phyloP scores from a whole-genome alignment of 1,140 invertebrate species.

The Adoxophyes honmai region DNA sequence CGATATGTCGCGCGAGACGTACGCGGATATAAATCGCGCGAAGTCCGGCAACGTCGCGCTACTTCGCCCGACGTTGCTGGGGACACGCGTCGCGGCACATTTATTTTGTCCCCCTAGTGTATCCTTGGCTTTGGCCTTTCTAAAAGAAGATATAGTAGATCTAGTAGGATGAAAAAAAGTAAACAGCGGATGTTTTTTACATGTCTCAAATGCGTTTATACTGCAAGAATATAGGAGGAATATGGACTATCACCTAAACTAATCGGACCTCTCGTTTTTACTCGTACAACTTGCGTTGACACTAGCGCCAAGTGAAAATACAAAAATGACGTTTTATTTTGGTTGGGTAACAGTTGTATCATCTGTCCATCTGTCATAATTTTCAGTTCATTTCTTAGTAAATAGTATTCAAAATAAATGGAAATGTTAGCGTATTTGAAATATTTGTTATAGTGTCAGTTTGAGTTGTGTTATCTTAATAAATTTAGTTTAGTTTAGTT shows the following conservation, averaged over 20 bases:
- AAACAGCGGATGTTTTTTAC: too few species aligned
- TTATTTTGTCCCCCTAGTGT: too few species aligned
- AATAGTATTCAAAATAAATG: conserved; percentile 28
- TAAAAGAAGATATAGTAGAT: too few species aligned
- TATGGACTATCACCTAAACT: neutral
- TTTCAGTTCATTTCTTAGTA: conserved; percentile 17
- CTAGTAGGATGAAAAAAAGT: too few species aligned
- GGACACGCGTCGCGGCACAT: too few species aligned
- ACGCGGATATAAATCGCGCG: too few species aligned
- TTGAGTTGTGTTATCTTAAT: conserved; percentile 29
- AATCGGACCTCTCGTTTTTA: neutral
- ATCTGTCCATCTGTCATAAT: conserved; percentile 13
- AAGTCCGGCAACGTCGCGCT: too few species aligned
- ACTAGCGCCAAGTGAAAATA: neutral
- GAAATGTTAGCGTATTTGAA: conserved; percentile 45
- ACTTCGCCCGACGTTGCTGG: too few species aligned
- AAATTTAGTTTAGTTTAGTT: conserved; percentile 32
- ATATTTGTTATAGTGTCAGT: conserved; percentile 32
- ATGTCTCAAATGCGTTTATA: too few species aligned
- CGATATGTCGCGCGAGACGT: too few species aligned
- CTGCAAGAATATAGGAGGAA: neutral
- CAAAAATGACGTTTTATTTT: neutral
- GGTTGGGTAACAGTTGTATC: conserved; percentile 6
- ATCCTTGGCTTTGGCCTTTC: too few species aligned
- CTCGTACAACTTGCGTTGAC: neutral